Base-by-base conservation (phyloP, 37 sponge, comb jelly and placozoan genomes). In the Geodia barretti region DNA sequence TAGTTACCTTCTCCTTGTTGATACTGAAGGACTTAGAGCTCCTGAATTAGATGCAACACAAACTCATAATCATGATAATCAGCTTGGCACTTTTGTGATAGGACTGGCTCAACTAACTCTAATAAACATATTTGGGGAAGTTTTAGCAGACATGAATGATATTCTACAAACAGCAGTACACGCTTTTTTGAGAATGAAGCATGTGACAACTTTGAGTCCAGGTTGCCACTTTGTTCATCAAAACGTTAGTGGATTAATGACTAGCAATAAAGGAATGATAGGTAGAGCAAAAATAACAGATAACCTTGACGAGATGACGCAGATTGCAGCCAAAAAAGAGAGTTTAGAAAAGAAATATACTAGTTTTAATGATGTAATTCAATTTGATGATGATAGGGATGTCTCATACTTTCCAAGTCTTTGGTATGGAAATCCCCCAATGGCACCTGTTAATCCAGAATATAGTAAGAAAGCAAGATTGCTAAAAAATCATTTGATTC, bases 151-250 rank as follows among this genome's bases (percentile, higher is more conserved):
- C 1, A 60, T 83, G 33, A 66, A 73, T 25, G 75, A 83, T 33
- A 83, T 83, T 21, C 26, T 83, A 25, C 83, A 70, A 40, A 84
- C 68, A 54, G 8, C 84, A 73, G 66, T 76, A 21, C 76, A 84
- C 63, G 84, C 84, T 38, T 84, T 84, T 59, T 31, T 84, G 47
- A 58, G 84, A 1, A 84, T 84, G 84, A 76, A 76, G 30, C 35
- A 28, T 42, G 76, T 76, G 20, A 61, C 28, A 26, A 42, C 37
- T 11, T 32, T 84, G 32, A 64, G 25, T 4, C 76, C 76, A 3
- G 75, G 68, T 7, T 84, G 84, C 26, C 69, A 75, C 28, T 84
- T 84, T 76, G 84, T 84, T 65, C 84, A 84, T 47, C 84, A 84
- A 39, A 84, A 84, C 65, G 84, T 84, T 29, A 54, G 60, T 23